Conservation (phyloP, 2,888 invertebrate species). For the Philonicus albiceps region DNA sequence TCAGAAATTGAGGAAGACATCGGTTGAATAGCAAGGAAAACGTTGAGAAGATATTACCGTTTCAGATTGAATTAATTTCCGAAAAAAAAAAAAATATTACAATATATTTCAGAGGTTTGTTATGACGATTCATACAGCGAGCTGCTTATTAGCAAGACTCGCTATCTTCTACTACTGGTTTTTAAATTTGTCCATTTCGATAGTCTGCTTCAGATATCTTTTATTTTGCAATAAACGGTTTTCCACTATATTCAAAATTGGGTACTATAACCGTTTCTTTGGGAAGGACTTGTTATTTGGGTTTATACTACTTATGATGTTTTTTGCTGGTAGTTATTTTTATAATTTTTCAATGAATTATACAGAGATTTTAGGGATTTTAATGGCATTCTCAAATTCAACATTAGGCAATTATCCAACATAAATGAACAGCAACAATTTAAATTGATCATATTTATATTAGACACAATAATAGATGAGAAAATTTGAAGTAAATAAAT, state of each 20-base stretch:
- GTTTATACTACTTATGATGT: not conserved
- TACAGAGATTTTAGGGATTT: not conserved
- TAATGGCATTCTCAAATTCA: too few species aligned
- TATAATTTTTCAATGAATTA: not conserved
- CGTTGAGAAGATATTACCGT: not conserved
- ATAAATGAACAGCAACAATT: too few species aligned
- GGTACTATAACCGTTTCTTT: not conserved
- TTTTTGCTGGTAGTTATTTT: not conserved
- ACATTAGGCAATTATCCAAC: too few species aligned
- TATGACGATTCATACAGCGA: not conserved
- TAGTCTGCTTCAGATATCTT: not conserved
- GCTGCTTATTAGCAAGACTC: not conserved
- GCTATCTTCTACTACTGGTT: not conserved
- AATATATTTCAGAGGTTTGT: not conserved
- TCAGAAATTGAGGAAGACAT: slow-evolving; percentile 28
- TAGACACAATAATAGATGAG: too few species aligned
- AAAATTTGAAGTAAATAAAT: too few species aligned
- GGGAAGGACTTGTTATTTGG: not conserved
- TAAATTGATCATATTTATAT: too few species aligned
- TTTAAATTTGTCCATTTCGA: not conserved
- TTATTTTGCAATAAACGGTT: not conserved
- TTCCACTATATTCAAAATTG: not conserved
- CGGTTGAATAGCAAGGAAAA: slow-evolving; percentile 12
- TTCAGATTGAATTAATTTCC: not conserved
- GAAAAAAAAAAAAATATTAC: not conserved